Conservation (phyloP, 2,888 invertebrate genomes). For the Tetramorium bicarinatum region DNA sequence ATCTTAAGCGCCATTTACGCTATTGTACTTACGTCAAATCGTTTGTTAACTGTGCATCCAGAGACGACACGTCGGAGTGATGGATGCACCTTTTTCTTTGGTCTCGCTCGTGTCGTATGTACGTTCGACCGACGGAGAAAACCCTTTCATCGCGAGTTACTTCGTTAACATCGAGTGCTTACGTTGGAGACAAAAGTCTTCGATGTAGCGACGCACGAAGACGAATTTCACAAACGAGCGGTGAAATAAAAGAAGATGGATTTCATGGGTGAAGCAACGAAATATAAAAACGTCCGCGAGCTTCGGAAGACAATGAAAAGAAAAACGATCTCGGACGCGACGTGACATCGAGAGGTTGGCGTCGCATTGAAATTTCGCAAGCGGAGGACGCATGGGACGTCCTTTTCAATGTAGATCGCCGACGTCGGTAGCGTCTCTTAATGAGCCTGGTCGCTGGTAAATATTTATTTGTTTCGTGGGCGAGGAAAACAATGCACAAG, state of each 20-base stretch:
- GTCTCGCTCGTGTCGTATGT: not conserved
- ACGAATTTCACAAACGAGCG: constrained; percentile 17
- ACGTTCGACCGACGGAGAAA: not conserved
- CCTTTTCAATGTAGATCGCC: constrained; percentile 67
- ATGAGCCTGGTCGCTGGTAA: constrained; percentile 62
- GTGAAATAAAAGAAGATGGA: constrained; percentile 30
- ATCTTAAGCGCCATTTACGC: constrained; percentile 32
- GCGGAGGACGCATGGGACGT: not conserved
- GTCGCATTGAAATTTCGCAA: constrained; percentile 16
- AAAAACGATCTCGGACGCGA: constrained; percentile 4
- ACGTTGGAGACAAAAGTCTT: constrained; percentile 15
- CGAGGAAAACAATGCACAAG: constrained; percentile 68
- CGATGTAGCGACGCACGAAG: constrained; percentile 14
- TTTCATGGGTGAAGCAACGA: not conserved
- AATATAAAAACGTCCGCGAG: constrained; percentile 19
- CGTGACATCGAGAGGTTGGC: not conserved
- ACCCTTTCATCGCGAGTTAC: constrained; percentile 9
- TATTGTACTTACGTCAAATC: constrained; percentile 40
- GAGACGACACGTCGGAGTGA: constrained; percentile 35
- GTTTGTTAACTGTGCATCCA: constrained; percentile 38
- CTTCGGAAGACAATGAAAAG: constrained; percentile 20
- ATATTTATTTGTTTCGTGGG: constrained; percentile 71
- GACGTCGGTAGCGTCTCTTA: constrained; percentile 27
- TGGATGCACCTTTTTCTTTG: constrained; percentile 34
- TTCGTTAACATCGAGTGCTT: constrained; percentile 39